These are phyloP conservation scores for Myrmophylax atrothorax DNA, from an alignment of 2,113 vertebrate species.

Conservation along the genomic window DNA sequence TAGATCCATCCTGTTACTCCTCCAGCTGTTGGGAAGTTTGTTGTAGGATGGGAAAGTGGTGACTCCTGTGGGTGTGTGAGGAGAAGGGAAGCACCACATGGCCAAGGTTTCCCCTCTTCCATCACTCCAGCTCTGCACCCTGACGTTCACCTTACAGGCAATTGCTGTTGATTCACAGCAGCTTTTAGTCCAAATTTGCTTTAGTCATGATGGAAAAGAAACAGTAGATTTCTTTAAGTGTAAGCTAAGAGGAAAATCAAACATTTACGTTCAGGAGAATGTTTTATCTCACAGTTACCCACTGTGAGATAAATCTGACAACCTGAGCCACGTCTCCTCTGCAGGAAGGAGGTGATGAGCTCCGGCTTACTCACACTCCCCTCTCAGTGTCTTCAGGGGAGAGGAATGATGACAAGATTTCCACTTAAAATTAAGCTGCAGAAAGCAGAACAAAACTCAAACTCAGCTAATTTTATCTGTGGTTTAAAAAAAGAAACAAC, in stretches of 20 bases:
- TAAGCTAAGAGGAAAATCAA: neutral
- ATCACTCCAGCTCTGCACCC: neutral
- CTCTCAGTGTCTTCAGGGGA: conserved; percentile 13
- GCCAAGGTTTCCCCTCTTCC: neutral
- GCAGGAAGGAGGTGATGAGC: neutral
- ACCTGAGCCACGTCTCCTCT: neutral
- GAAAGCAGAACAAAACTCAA: conserved; percentile 12
- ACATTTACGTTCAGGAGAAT: neutral
- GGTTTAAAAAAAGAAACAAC: conserved; percentile 19
- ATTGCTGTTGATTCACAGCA: neutral
- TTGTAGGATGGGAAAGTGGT: neutral
- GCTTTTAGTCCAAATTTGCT: neutral
- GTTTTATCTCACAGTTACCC: neutral
- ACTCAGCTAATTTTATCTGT: conserved; percentile 49
- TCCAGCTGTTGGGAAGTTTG: neutral
- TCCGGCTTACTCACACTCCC: neutral
- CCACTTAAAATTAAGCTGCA: conserved; percentile 19
- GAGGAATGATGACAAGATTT: conserved; percentile 14
- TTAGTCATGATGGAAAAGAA: neutral
- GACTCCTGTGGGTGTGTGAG: neutral
- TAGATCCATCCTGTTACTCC: neutral
- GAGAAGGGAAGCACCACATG: neutral
- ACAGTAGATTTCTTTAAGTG: neutral
- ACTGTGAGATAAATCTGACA: too few species aligned
- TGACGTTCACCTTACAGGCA: too few species aligned